Evolutionary conservation across 1,140 invertebrate species (phyloP), one percentile per base, ranked within the genome.

Genomic region (Drosophila repletoides): DNA sequence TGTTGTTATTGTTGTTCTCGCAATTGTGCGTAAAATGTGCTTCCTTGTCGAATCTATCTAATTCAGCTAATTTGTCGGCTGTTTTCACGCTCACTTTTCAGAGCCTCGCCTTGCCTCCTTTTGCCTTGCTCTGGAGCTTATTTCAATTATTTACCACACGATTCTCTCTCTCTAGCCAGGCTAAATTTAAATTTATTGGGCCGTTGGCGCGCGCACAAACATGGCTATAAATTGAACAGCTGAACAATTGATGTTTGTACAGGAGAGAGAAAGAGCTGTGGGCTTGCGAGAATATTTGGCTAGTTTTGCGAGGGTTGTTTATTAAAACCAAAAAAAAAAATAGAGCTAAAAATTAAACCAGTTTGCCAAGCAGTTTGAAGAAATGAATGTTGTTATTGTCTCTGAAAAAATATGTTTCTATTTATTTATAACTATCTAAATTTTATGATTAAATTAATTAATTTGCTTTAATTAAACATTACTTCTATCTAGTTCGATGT

Each of bases 141-240:
- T 79, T 64, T 80, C 55, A 75, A 80, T 80, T 80, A 80, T 75
- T 75, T 70, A 33, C 53, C 59, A 60, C 64, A 69, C 24, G 43
- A 34, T 9, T 19, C 21, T 31, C 12, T 5, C 41, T 14, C 17
- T 7, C 10, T 15, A 15, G 14, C 36, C 10, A 4, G 26, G 17
- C 26, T 52, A 63, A 65, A 74, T 72, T 84, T 71, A 63, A 84
- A 83, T 83, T 84, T 86, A 84, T 84, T 40, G 80, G 52, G 61
- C 74, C 15, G 48, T 60, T 55, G 66, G 56, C 43, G 45, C 59
- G 46, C 48, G 52, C 75, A 86, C 75, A 84, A 84, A 84, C 80
- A 84, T 72, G 49, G 53, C 75, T 34, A 84, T 84, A 86, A 86
- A 84, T 84, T 74, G 15, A 56, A 52, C 64, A 56, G 49, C 66